Percentiles rank a stretch among this genome's conserved stretches.
Evolutionary conservation across 2,888 invertebrate species (phyloP).

Genomic region (Eupithecia subumbrata): DNA sequence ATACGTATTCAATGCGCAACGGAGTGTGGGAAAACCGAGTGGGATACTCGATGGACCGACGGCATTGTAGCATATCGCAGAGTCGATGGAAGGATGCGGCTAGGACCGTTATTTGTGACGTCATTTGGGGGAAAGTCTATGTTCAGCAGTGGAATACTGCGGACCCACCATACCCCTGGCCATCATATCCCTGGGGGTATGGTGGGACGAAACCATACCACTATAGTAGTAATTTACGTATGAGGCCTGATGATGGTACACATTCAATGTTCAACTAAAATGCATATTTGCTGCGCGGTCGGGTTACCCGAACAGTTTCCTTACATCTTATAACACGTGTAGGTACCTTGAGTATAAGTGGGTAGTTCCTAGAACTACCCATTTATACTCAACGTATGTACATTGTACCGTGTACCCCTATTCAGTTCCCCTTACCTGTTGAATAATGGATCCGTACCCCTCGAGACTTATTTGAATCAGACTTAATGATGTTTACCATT

Average conservation of each 20-base stretch:
- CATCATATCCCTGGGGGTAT: too few relatives aligned
- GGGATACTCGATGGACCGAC: too few relatives aligned
- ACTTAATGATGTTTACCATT: constrained; percentile 59
- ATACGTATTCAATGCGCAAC: background rate
- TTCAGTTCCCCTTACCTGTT: constrained; percentile 61
- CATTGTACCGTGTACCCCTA: constrained; percentile 12
- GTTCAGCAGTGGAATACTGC: too few relatives aligned
- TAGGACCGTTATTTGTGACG: too few relatives aligned
- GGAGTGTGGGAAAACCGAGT: too few relatives aligned
- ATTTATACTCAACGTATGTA: background rate
- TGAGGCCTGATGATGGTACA: too few relatives aligned
- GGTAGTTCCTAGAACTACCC: background rate
- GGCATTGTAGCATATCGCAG: too few relatives aligned
- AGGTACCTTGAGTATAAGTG: background rate
- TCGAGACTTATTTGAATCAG: constrained; percentile 55
- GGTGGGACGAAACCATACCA: too few relatives aligned
- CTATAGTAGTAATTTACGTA: too few relatives aligned
- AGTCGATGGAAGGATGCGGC: too few relatives aligned
- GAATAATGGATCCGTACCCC: constrained; percentile 63
- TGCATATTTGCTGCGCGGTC: background rate
- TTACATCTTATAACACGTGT: background rate
- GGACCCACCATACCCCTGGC: too few relatives aligned
- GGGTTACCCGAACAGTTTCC: background rate
- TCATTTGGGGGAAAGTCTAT: too few relatives aligned
- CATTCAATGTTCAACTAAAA: background rate